Conservation (phyloP, 2,113 vertebrate genomes). For the Thryonomys swinderianus region DNA sequence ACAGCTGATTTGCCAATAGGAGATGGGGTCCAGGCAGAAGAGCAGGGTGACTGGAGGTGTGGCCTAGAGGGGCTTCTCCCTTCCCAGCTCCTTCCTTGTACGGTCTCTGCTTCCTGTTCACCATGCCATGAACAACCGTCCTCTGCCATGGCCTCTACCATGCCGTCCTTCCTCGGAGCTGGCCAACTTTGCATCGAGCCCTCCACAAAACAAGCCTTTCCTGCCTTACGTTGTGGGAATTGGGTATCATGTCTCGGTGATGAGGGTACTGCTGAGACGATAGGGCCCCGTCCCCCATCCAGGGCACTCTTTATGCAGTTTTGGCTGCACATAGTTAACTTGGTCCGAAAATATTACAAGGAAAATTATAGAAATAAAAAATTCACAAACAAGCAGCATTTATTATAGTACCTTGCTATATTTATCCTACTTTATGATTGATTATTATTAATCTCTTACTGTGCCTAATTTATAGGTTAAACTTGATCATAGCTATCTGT, state of each 20-base stretch:
- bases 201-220: neutral
- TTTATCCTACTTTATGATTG: neutral
- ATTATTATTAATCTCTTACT: neutral
- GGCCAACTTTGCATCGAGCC: neutral
- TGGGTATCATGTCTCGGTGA: neutral
- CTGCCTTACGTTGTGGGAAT: neutral
- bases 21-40: neutral
- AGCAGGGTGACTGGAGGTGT: neutral
- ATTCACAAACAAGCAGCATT: neutral
- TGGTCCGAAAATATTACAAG: neutral
- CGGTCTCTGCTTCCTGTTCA: neutral
- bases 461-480: neutral
- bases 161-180: neutral
- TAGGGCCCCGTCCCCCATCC: no score
- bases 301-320: neutral
- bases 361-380: neutral
- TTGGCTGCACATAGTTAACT: neutral
- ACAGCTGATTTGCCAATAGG: neutral
- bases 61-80: neutral
- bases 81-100: neutral
- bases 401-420: neutral
- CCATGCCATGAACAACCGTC: neutral
- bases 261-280: neutral
- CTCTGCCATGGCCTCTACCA: neutral
- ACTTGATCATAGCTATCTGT: neutral